Conservation (phyloP, 2,888 invertebrate species). For the Rhyacophila evoluta region DNA sequence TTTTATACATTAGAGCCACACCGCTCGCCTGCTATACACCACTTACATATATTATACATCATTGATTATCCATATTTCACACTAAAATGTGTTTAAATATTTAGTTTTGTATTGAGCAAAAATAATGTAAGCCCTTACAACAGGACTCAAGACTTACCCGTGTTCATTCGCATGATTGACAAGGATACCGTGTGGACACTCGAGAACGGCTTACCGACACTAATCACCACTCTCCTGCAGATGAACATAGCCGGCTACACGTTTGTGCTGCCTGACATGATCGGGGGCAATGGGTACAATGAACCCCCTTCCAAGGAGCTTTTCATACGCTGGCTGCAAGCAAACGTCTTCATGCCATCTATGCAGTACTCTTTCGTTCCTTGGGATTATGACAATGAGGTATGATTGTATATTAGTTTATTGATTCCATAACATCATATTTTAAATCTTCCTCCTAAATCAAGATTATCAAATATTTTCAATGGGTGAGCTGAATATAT, state of each 20-base stretch:
- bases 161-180: slow-evolving; percentile 84
- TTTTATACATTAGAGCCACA: too few species aligned
- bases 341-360: slow-evolving; percentile 81
- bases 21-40: too few species aligned
- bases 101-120: too few species aligned
- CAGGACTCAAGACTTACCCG: slow-evolving; percentile 76
- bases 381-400: slow-evolving; percentile 80
- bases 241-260: slow-evolving; percentile 77
- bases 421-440: too few species aligned
- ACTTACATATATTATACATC: too few species aligned
- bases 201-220: slow-evolving; percentile 77
- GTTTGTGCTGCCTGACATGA: slow-evolving; percentile 84
- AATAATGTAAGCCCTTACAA: too few species aligned
- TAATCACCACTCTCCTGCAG: slow-evolving; percentile 79
- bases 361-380: slow-evolving; percentile 86
- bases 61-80: too few species aligned
- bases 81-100: too few species aligned
- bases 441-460: too few species aligned
- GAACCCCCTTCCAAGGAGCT: slow-evolving; percentile 73
- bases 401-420: too few species aligned
- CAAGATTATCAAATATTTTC: too few species aligned
- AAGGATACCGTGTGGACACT: slow-evolving; percentile 79
- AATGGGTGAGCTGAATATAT: too few species aligned
- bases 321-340: slow-evolving; percentile 84
- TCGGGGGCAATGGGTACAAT: slow-evolving; percentile 77